Base-by-base conservation (phyloP, 2,113 vertebrate genomes). In the Xyrauchen texanus region DNA sequence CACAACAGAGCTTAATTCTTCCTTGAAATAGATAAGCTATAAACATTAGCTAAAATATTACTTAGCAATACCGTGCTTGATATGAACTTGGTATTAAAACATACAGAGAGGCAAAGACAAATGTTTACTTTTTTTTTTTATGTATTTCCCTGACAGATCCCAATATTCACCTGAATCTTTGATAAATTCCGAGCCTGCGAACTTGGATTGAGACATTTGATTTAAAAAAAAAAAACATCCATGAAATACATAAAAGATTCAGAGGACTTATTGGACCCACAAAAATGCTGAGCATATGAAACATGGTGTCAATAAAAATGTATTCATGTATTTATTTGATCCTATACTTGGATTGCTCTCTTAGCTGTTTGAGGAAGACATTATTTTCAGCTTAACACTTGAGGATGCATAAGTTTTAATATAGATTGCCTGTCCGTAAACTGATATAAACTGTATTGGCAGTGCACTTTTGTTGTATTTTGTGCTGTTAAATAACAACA, bases 11-110 rank as follows among this genome's bases (percentile, higher is more conserved):
- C 67, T 78, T 80, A 47, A 13, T 49, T 73, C 61, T 73, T 73
- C 42, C 68, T 80, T 47, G 68, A 80, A 80, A 65, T 7, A 66
- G 69, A 73, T 47, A 67, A 5, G 44, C 62, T 45, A 42, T 66
- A 74, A 74, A 67, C 62, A 49, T 13, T 21, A 12, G 13, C 7
- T 57, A 42, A 4, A 68, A 61, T 8, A 80, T 73, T 60, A 67
- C 66, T 80, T 60, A 60, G 34, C 62, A 49, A 42, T 42, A 7
- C 3, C n/a, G 46, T 66, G 45, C 21, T 34, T 34, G 21, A 34
- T 34, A 34, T 34, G 21, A 34, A 34, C 21, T 34, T 45, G 55
- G 4, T 34, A 13, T 15, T 49, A 66, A 66, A 13, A 8, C 60
- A 47, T 65, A 44, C 53, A 45, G 13, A 42, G 61, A 8, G 3